Evolutionary conservation across 2,113 vertebrate species (phyloP).

Genomic region (Donacobius atricapilla): DNA sequence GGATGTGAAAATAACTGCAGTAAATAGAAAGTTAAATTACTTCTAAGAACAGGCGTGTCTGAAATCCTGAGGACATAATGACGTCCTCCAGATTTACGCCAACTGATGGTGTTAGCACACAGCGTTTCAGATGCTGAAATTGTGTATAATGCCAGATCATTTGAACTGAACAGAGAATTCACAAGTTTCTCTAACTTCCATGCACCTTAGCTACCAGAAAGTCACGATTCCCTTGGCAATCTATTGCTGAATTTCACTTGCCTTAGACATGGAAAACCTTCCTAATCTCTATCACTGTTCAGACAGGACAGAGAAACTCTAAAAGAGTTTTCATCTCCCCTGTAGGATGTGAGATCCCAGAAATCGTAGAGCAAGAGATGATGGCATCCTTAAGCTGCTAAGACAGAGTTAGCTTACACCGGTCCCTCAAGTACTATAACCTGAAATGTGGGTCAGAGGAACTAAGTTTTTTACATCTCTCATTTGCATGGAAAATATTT

Average conservation of each 20-base stretch:
- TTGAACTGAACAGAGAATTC: background rate
- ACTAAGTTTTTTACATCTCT: background rate
- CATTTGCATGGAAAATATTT: slow-evolving; percentile 1
- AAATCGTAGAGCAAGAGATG: background rate
- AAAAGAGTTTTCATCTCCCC: background rate
- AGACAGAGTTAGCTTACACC: background rate
- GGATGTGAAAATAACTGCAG: background rate
- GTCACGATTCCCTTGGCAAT: background rate
- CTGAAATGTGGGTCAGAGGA: background rate
- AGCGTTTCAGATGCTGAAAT: background rate
- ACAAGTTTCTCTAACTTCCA: background rate
- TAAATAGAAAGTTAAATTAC: background rate
- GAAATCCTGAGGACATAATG: background rate
- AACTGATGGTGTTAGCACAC: background rate
- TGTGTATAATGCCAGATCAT: background rate
- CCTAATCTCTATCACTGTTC: background rate
- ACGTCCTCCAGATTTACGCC: background rate
- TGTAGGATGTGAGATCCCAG: background rate
- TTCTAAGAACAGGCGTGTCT: background rate
- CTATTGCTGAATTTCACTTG: background rate
- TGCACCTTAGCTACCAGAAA: background rate
- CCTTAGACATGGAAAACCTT: background rate
- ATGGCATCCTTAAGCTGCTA: background rate
- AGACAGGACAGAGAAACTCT: accelerated
- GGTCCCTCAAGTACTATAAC: background rate